Base-by-base conservation (phyloP, 1,140 invertebrate species). In the Gonioctena quinquepunctata region DNA sequence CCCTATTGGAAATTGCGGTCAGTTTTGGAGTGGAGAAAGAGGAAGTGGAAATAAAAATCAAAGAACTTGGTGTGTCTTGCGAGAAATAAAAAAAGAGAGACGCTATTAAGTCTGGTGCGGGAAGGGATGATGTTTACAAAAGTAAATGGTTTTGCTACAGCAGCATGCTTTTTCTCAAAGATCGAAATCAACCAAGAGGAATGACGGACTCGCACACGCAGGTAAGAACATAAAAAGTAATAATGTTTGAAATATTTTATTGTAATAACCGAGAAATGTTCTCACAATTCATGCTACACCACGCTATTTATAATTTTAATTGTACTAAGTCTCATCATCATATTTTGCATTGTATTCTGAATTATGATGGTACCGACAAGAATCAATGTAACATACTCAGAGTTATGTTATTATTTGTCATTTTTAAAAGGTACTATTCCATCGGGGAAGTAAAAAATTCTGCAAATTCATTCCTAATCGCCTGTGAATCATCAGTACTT, bases 1-100 rank as follows among this genome's bases (percentile, higher is more conserved):
- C 68, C n/a, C 25, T 66, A 25, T 4, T 65, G 11, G 62, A 70
- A 70, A 70, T 70, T 21, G 50, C 26, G 19, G 62, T 33, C 25
- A 23, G 19, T 21, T 70, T 66, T 66, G 62, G 62, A 11, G 16
- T 54, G 16, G 62, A 62, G n/a, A 70, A 66, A 48, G n/a, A 42
- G 13, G 61, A 56, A 56, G 21, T 65, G n/a, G 62, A 70, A 70
- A 56, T 26, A 16, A 70, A 70, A 70, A 65, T 70, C 18, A 66
- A n/a, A 65, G 23, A 57, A 66, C 63, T 16, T 70, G 21, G 6
- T 2, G 48, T 19, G 61, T 22, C 61, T 54, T 19, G 28, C n/a
- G 62, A 11, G 62, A 65, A 70, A 6, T 65, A 21, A 70, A 70
- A 27, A 70, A 65, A 69, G 50, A 63, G 48, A 25, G 67, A 26